Base-by-base conservation (phyloP, 2,888 invertebrate genomes). In the Chloroclystis v-ata region DNA sequence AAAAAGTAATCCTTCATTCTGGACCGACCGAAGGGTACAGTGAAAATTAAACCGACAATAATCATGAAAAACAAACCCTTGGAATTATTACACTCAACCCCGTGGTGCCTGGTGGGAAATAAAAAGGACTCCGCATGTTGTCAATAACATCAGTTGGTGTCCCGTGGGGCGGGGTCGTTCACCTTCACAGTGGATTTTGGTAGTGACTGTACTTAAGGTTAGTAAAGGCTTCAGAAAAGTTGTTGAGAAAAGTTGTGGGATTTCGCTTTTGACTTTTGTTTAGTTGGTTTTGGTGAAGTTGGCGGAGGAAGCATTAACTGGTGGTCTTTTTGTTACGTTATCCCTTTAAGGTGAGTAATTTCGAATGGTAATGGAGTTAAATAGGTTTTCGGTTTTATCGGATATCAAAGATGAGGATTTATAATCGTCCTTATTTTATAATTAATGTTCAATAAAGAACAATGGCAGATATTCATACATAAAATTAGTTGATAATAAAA, bases 71-170 rank as follows among this genome's bases (percentile, higher is more conserved):
- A 46, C 46, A 50, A 52, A 49, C 52, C 52, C 52, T 49, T 52
- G 49, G 60, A 61, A 62, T 63, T 66, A 68, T 65, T 61, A 61
- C 57, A 53, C 54, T 54, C 51, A 57, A 64, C 67, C 68, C 47
- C 65, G 69, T 67, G 64, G 68, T 68, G 60, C 63, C 57, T 48
- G 59, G 55, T 61, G 65, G 65, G 67, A 73, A 82, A 82, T 81
- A 80, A 82, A 58, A 83, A 82, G 80, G 74, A 80, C 75, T 73
- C 69, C 69, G 69, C 67, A 69, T 72, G 78, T 79, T 86, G 86
- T 84, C 85, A 83, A 81, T 81, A 82, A 82, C 84, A 84, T 81
- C 81, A 78, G 79, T 75, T 79, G 82, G 80, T 78, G 80, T 82
- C 82, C 78, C 79, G 63, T 54, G 69, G 81, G 69, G 82, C 52